A percentile compares a stretch with the other conserved stretches of the same genome.
These are phyloP conservation scores for Muscidifurax raptorellus DNA, from an alignment of 1,140 invertebrate genomes.

Conservation along the genomic window DNA sequence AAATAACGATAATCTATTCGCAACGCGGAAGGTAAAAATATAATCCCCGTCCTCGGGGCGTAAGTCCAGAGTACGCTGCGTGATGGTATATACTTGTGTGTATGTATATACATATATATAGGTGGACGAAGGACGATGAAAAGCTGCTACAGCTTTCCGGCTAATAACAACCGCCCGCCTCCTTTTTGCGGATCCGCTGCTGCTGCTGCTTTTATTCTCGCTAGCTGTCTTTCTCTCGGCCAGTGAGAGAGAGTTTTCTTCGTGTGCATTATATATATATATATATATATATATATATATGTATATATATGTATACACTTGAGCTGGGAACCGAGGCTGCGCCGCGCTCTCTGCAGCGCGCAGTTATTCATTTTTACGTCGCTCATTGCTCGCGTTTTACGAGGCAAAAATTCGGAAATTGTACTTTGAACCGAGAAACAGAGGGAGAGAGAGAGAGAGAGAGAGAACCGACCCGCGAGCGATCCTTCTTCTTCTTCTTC, in stretches of 20 bases:
- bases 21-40: conserved; percentile 75
- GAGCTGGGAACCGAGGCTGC: background rate
- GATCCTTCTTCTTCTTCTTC: conserved; percentile 36
- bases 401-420: conserved; percentile 75
- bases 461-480: conserved; percentile 25
- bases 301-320: background rate
- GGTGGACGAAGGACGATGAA: conserved; percentile 47
- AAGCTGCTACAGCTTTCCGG: conserved; percentile 54
- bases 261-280: background rate
- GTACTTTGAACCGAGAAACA: conserved; percentile 67
- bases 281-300: background rate
- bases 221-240: background rate
- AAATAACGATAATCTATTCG: conserved; percentile 77
- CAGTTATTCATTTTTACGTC: conserved; percentile 71
- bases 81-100: background rate
- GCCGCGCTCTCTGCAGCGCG: background rate
- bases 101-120: background rate
- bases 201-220: conserved; percentile 55
- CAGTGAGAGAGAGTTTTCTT: background rate
- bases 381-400: conserved; percentile 73
- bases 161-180: conserved; percentile 50
- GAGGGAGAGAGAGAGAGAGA: conserved; percentile 48
- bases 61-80: background rate
- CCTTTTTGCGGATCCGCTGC: conserved; percentile 45
- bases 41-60: conserved; percentile 60